Evolutionary conservation across 2,888 invertebrate species (phyloP), one percentile per base, ranked within the genome.

Genomic region (Apodemia zela): DNA sequence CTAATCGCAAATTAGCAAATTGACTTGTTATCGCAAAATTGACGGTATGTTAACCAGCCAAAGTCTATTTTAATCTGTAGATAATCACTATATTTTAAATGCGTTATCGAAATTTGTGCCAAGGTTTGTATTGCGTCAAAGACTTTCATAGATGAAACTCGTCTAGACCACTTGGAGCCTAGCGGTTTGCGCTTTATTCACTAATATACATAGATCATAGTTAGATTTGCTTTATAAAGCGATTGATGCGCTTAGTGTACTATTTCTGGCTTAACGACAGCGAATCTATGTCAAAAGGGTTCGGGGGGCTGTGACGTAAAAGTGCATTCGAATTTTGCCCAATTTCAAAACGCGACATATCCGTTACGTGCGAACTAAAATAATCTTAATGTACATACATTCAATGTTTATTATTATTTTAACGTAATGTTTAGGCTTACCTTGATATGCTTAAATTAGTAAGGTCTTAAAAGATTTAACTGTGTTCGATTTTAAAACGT

Each of bases 201-300:
- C 21, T 59, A 60, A 25, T 13, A 21, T 15, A 13, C 49, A 49
- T 49, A 49, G 18, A 49, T 18, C 15, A 15, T 54, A 54, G 25
- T 25, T 15, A 21, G 51, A 13, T 51, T 51, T 51, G 8, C 51
- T 51, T 51, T 7, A 51, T 51, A 51, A 17, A 51, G 65, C 67
- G 63, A 67, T 66, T 25, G 11, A 25, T 38, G 35, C 60, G 29
- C 63, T 69, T 33, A 38, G 66, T 65, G 65, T 67, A 62, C 67
- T 77, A 76, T 77, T 79, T 82, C 80, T 81, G 81, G 84, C 85
- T 71, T 80, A 77, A 80, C 83, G 72, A 87, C 87, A 79, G 72
- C 68, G 68, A 74, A 82, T 76, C 77, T 85, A 76, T 84, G 85
- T 83, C 84, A 84, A 72, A 84, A 84, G 85, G 84, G 86, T 76